Percentiles rank a stretch among this genome's conserved stretches.
phyloP scores from a whole-genome alignment of 2,888 invertebrate genomes.

The Drosophila nr. perissopoda region DNA sequence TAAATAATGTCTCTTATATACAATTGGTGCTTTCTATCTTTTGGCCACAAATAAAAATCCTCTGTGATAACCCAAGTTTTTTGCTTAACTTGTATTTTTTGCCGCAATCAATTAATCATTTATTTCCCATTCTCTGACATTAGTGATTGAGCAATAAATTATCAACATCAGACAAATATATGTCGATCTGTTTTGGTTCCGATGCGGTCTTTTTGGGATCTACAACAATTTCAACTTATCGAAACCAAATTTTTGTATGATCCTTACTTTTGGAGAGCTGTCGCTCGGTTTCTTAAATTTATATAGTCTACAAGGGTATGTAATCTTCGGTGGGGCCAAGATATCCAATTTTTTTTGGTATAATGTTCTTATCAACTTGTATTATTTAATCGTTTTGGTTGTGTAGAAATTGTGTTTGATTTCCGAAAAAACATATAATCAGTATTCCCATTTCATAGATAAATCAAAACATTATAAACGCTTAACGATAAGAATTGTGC shows the following conservation, averaged over 20 bases:
- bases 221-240: background rate
- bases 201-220: too few relatives aligned
- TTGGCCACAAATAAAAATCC: background rate
- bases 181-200: background rate
- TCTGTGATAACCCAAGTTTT: background rate
- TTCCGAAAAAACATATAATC: background rate
- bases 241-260: background rate
- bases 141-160: background rate
- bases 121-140: background rate
- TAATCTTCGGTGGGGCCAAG: background rate
- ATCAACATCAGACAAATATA: background rate
- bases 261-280: too few relatives aligned
- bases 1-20: background rate
- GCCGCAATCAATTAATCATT: background rate
- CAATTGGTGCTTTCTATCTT: background rate
- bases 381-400: background rate
- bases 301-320: background rate
- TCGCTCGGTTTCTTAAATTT: background rate
- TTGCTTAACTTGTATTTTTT: background rate
- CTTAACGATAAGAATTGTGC: slow-evolving; percentile 19
- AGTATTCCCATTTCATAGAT: background rate
- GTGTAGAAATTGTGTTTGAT: background rate
- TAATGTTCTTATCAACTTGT: slow-evolving; percentile 3
- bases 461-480: slow-evolving; percentile 29
- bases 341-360: background rate